These are phyloP conservation scores for Lycodopsis pacificus DNA, from an alignment of 2,797 vertebrate species.

Conservation along the genomic window DNA sequence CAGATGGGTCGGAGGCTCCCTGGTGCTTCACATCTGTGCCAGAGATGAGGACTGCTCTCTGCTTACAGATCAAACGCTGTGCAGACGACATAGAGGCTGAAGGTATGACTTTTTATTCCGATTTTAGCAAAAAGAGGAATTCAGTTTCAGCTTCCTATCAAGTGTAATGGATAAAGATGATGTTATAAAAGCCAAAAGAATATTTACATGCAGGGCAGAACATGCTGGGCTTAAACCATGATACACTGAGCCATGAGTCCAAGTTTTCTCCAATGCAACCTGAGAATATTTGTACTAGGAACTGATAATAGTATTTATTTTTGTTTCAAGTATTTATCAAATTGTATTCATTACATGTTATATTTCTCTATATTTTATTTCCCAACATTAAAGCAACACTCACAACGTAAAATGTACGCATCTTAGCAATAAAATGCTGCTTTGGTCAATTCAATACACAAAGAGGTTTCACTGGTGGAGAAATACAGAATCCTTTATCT, in stretches of 20 bases:
- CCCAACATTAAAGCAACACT: background rate
- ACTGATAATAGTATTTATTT: background rate
- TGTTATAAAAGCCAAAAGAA: background rate
- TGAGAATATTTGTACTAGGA: background rate
- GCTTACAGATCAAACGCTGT: conserved; percentile 96
- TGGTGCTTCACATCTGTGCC: conserved; percentile 94
- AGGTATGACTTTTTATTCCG: conserved; percentile 76
- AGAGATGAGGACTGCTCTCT: conserved; percentile 89
- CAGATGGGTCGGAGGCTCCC: conserved; percentile 95
- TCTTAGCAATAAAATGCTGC: background rate
- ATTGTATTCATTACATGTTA: background rate
- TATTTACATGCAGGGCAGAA: background rate
- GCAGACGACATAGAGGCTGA: conserved; percentile 88
- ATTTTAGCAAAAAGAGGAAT: background rate
- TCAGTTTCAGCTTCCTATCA: background rate
- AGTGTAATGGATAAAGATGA: conserved; percentile 12
- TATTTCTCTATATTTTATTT: background rate
- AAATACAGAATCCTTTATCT: conserved; percentile 2
- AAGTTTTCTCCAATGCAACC: background rate
- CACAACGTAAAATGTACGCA: background rate
- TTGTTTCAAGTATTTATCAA: background rate
- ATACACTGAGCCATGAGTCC: background rate
- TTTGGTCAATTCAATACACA: background rate
- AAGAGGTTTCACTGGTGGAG: background rate
- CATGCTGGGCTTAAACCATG: background rate